Percentiles rank a stretch among this genome's conserved stretches.
phyloP scores from a whole-genome alignment of 2,888 invertebrate genomes.

The Adineta ricciae region DNA sequence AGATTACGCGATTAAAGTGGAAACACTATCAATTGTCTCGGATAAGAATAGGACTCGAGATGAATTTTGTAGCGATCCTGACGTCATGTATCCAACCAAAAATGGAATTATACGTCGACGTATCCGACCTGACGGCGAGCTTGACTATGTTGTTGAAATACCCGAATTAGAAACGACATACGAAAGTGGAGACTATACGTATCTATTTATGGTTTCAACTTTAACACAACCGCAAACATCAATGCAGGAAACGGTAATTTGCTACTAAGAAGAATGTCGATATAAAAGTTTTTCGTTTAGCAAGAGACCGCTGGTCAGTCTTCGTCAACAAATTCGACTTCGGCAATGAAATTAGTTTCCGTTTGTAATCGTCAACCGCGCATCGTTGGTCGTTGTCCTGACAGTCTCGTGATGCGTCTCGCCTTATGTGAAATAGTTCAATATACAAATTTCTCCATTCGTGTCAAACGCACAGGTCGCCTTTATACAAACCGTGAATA shows the following conservation, averaged over 20 bases:
- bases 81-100: neutral
- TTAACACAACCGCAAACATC: neutral
- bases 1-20: neutral
- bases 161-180: neutral
- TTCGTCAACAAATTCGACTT: slow-evolving; percentile 10
- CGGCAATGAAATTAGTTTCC: slow-evolving; percentile 18
- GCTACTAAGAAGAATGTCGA: too few species aligned
- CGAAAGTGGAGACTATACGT: neutral
- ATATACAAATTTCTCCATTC: neutral
- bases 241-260: neutral
- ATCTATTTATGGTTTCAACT: neutral
- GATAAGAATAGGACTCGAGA: neutral
- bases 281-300: too few species aligned
- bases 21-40: neutral
- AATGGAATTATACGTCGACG: neutral
- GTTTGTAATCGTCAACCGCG: slow-evolving; percentile 31
- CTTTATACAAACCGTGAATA: slow-evolving; percentile 32
- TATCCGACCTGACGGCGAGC: neutral
- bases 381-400: neutral
- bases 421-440: neutral
- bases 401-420: neutral
- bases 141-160: neutral
- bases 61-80: neutral
- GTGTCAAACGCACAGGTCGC: neutral
- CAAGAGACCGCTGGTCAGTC: neutral